A percentile compares a stretch with the other conserved stretches of the same genome.
phyloP scores from a whole-genome alignment of 2,888 invertebrate genomes.

The Plusia festucae region DNA sequence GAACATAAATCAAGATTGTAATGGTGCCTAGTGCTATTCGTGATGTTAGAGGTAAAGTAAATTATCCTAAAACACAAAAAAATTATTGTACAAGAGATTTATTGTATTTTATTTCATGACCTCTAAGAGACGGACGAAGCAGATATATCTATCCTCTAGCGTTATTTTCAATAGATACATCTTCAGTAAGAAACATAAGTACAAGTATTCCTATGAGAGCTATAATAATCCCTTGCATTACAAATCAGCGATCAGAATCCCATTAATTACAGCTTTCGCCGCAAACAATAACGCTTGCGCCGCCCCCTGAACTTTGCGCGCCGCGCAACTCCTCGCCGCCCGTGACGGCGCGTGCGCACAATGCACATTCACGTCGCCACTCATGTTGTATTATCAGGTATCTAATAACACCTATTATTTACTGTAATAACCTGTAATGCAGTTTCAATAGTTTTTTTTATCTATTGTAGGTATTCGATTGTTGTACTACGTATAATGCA shows the following conservation, averaged over 20 bases:
- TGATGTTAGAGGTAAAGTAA: no score
- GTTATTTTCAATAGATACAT: background rate
- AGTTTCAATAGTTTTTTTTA: no score
- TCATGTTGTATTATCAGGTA: constrained; percentile 26
- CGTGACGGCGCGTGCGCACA: constrained; percentile 13
- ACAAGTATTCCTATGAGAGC: background rate
- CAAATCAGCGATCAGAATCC: constrained; percentile 15
- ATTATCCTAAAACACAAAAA: no score
- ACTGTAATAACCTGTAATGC: background rate
- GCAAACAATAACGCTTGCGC: constrained; percentile 26
- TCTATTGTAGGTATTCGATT: no score
- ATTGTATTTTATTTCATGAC: no score
- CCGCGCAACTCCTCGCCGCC: constrained; percentile 17
- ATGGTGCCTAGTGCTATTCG: no score
- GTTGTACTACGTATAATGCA: no score
- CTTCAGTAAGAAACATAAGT: background rate
- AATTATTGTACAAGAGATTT: no score
- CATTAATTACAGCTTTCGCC: constrained; percentile 45
- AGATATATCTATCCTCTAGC: no score
- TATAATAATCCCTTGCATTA: constrained; percentile 2
- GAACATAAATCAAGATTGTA: no score
- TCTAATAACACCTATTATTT: constrained; percentile 4
- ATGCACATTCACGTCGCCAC: constrained; percentile 6
- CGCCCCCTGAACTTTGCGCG: constrained; percentile 40
- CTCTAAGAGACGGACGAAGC: no score